Base-by-base conservation (phyloP, 37 sponge, comb jelly and placozoan genomes). In the Geodia barretti region DNA sequence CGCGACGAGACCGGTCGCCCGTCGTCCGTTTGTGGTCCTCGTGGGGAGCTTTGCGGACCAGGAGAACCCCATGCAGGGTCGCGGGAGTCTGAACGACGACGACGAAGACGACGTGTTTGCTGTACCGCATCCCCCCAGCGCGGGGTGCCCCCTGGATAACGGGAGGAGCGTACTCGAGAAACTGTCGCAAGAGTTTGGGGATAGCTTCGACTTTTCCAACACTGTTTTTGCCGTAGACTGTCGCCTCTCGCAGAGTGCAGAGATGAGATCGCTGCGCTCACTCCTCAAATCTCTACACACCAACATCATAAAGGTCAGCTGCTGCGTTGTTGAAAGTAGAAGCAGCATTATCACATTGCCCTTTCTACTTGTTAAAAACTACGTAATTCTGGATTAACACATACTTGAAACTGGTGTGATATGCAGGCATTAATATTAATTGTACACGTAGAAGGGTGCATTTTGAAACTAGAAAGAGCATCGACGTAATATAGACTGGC, bases 41-140 rank as follows among this genome's bases (percentile, higher is more conserved):
- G 92, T 95, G 24, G 90, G 81, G 14, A 95, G 84, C 39, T 89
- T 83, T 70, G 84, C 80, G 0, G 90, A 93, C 33, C 83, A 89
- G 41, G 75, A 84, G 35, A 42, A 31, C 66, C 41, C 21, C 11
- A 64, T 62, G 41, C 63, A 28, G 66, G 42, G 14, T 34, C 47
- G 58, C 34, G 43, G 39, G 37, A 68, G 63, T 75, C n/a, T n/a
- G n/a, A n/a, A n/a, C n/a, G n/a, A n/a, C n/a, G n/a, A n/a, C n/a
- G n/a, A n/a, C n/a, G n/a, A n/a, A n/a, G n/a, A n/a, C n/a, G 72
- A 81, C 62, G 61, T 39, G 3, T 64, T 64, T n/a, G 78, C 73
- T 23, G 62, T 59, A 60, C 67, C 77, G 26, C 36, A 32, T 7
- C 59, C 62, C 32, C 67, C 80, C 62, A 74, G 80, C 60, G 11